phyloP scores from a whole-genome alignment of 1,140 invertebrate species.

The Aphelinus atriplicis region DNA sequence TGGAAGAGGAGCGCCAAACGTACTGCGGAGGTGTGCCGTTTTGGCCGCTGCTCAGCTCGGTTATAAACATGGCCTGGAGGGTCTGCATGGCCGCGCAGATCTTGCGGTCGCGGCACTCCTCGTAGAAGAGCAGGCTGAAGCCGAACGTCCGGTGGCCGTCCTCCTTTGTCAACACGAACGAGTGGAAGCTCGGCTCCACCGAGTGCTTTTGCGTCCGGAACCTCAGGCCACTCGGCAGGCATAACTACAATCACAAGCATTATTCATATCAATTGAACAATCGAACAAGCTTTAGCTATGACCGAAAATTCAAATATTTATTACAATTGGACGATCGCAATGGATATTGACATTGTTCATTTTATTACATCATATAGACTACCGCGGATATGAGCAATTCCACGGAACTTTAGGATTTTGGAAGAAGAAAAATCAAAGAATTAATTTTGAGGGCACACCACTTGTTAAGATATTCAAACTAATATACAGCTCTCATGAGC shows the following conservation, averaged over 20 bases:
- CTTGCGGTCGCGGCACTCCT: constrained; percentile 90
- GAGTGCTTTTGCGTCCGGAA: constrained; percentile 95
- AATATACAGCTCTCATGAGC: no score
- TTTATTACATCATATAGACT: no score
- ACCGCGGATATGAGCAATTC: no score
- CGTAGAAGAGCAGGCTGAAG: constrained; percentile 93
- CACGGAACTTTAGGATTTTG: no score
- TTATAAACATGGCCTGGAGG: constrained; percentile 92
- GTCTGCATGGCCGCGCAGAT: constrained; percentile 96
- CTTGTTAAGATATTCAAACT: no score
- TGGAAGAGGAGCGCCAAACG: constrained; percentile 22
- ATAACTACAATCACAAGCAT: constrained; percentile 74
- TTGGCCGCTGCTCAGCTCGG: constrained; percentile 85
- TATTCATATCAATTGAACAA: neutral
- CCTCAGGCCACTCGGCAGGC: constrained; percentile 90
- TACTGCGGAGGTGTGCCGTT: constrained; percentile 66
- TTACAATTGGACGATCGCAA: neutral
- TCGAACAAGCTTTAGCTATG: neutral
- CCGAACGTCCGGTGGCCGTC: constrained; percentile 95
- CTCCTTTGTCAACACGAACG: constrained; percentile 96
- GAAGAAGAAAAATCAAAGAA: no score
- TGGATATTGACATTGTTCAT: neutral
- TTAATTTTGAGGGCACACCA: no score
- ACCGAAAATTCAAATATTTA: neutral
- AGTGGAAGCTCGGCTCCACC: constrained; percentile 91